Evolutionary conservation across 2,888 invertebrate genomes (phyloP).

Genomic region (Drosophila monieri): DNA sequence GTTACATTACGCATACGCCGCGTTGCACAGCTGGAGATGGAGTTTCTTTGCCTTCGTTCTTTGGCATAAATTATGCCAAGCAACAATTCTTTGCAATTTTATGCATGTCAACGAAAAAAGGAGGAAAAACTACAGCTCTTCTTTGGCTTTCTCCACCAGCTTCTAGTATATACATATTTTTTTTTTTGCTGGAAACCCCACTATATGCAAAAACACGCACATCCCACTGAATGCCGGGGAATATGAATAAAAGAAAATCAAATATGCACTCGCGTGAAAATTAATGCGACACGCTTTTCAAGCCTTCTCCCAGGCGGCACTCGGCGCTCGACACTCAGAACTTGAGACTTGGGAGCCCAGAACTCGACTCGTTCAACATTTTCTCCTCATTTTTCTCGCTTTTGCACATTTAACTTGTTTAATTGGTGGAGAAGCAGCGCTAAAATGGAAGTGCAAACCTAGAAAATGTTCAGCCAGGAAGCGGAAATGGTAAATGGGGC

Average conservation of each 20-base stretch:
- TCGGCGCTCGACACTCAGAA: not conserved
- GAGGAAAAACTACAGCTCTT: not conserved
- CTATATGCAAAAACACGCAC: slow-evolving; percentile 47
- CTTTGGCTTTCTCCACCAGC: not conserved
- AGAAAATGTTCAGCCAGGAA: slow-evolving; percentile 25
- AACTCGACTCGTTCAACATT: slow-evolving; percentile 16
- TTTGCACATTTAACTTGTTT: slow-evolving; percentile 43
- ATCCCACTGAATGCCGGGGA: slow-evolving; percentile 12
- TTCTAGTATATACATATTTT: not conserved
- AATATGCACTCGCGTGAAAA: slow-evolving; percentile 69
- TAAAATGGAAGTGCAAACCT: slow-evolving; percentile 36
- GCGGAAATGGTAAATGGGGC: slow-evolving; percentile 24
- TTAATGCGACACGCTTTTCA: slow-evolving; percentile 57
- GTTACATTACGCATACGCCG: slow-evolving; percentile 70
- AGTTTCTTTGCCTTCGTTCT: not conserved
- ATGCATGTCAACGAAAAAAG: slow-evolving; percentile 63
- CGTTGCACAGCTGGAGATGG: slow-evolving; percentile 29
- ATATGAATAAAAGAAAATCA: slow-evolving; percentile 68
- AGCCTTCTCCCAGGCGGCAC: slow-evolving; percentile 17
- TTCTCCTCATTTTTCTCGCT: not conserved
- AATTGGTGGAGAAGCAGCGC: slow-evolving; percentile 46
- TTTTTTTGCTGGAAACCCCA: not conserved
- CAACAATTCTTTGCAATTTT: slow-evolving; percentile 62
- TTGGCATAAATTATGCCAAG: slow-evolving; percentile 62
- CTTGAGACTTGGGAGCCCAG: not conserved